Evolutionary conservation across 2,797 vertebrate species (phyloP).

Genomic region (Malurus splendens): DNA sequence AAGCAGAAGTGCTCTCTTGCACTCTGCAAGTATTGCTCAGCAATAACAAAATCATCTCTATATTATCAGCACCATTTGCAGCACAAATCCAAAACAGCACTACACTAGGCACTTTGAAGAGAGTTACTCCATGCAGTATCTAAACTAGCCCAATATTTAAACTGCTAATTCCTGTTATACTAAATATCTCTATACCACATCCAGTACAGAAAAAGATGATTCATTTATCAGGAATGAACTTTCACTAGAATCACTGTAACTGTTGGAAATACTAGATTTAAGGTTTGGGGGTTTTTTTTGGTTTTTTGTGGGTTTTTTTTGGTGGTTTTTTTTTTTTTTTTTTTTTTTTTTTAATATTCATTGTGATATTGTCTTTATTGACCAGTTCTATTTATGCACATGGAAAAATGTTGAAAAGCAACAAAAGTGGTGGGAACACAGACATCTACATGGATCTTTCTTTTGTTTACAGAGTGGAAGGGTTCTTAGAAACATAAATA

Average conservation of each 20-base stretch:
- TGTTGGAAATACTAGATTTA: neutral
- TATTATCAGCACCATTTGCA: neutral
- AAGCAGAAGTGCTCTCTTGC: neutral
- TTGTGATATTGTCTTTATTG: neutral
- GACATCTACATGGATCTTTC: neutral
- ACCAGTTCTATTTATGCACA: neutral
- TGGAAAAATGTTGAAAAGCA: neutral
- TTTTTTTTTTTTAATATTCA: neutral
- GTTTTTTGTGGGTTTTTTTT: neutral
- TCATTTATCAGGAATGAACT: neutral
- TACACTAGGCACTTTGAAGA: neutral
- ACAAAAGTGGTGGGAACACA: neutral
- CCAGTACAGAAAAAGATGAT: neutral
- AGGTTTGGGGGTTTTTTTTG: no score
- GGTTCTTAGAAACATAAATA: neutral
- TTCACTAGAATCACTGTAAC: neutral
- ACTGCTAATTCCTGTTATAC: neutral
- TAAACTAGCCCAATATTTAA: neutral
- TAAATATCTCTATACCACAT: neutral
- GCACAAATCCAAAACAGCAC: neutral
- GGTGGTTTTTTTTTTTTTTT: neutral
- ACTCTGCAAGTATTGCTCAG: neutral
- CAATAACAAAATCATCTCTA: neutral
- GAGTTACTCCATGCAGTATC: neutral
- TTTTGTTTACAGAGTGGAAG: neutral